These are phyloP conservation scores for Zingel zingel DNA, from an alignment of 2,113 vertebrate genomes.

Conservation along the genomic window DNA sequence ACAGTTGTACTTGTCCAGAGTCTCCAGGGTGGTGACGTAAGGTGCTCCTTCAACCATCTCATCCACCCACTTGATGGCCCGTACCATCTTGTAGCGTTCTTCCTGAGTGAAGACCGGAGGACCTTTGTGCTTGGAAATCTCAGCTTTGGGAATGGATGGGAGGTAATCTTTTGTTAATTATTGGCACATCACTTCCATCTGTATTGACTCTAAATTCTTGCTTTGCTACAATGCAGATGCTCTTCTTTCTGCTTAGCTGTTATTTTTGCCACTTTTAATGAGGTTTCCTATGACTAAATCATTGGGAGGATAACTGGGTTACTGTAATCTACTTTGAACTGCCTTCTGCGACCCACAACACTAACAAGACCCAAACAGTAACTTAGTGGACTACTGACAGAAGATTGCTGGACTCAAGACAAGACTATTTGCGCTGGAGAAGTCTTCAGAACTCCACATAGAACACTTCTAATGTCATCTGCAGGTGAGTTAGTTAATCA, in stretches of 20 bases:
- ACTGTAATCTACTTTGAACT: background rate
- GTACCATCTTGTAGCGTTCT: slow-evolving; percentile 97
- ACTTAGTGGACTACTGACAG: no score
- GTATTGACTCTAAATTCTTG: background rate
- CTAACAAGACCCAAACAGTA: no score
- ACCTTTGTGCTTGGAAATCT: slow-evolving; percentile 97
- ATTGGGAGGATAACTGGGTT: background rate
- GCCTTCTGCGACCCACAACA: background rate
- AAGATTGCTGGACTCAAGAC: no score
- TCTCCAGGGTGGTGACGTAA: slow-evolving; percentile 96
- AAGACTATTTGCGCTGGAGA: no score
- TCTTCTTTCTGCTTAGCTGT: background rate
- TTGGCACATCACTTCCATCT: background rate
- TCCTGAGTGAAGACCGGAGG: slow-evolving; percentile 97
- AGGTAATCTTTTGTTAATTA: background rate
- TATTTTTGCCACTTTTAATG: background rate
- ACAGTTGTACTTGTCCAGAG: slow-evolving; percentile 93
- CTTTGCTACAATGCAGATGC: background rate
- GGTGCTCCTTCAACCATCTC: slow-evolving; percentile 96
- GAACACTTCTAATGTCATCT: no score
- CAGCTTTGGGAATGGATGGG: slow-evolving; percentile 79
- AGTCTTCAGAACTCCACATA: no score
- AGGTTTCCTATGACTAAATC: background rate
- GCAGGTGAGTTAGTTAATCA: no score
- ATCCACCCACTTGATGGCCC: slow-evolving; percentile 98